Evolutionary conservation across 2,888 invertebrate species (phyloP), one percentile per base, ranked within the genome.

Genomic region (Ormyrus labotus): DNA sequence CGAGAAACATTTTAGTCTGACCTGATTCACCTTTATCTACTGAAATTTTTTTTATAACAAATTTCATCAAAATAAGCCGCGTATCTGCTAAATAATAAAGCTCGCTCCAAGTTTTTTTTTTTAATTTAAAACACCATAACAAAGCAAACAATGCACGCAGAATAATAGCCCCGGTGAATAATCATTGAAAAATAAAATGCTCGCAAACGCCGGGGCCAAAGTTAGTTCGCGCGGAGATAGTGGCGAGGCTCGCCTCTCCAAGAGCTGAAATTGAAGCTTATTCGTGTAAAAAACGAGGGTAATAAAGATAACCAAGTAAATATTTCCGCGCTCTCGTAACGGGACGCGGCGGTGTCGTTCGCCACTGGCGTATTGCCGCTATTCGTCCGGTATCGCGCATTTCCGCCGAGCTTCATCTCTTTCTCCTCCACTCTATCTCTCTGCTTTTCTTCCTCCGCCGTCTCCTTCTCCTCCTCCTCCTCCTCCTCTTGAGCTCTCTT

Each of bases 301-400:
- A 60, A 75, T 75, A 75, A 75, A 75, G 76, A 76, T 76, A 76
- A 69, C 68, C 68, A 69, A 60, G 55, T 53, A 76, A 76, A 76
- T 76, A 68, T 68, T 76, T 76, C 61, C 58, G 57, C 75, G 51
- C 61, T 10, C 65, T 61, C 60, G 34, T 34, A 34, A 34, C 34
- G 34, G 55, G 72, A 34, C 34, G 34, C 34, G 34, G 34, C 34
- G n/a, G 34, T 10, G 63, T 50, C 70, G 48, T 50, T 19, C 61
- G 53, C 8, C 45, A 34, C 34, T 34, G 47, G 61, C 55, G 48
- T 55, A 67, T 67, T 67, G 13, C 69, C 55, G 34, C 57, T 57
- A 57, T 57, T 13, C 57, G 53, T 67, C 53, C 53, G 34, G 48
- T 70, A 70, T 70, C 53, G 55, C 19, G 60, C 45, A 60, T 13